These are phyloP conservation scores for Drosophila cognata DNA, from an alignment of 2,888 invertebrate genomes.

Conservation along the genomic window DNA sequence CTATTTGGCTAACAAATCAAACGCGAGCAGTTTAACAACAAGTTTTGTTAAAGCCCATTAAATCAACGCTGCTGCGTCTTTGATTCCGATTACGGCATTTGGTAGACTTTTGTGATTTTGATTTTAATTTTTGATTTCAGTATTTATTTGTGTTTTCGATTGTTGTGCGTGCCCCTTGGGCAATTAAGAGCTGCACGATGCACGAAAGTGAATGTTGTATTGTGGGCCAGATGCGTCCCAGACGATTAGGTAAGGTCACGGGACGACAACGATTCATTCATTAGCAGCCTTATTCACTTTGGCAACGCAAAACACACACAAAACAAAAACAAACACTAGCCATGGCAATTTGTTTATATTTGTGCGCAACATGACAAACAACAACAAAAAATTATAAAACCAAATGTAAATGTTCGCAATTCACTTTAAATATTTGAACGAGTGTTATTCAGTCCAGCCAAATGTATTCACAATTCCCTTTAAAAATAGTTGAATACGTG, in stretches of 20 bases:
- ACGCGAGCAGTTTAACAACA: conserved; percentile 64
- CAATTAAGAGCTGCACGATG: conserved; percentile 75
- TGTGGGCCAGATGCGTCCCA: conserved; percentile 25
- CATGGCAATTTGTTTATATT: conserved; percentile 52
- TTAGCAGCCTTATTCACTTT: conserved; percentile 25
- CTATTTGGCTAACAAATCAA: conserved; percentile 62
- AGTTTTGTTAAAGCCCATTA: conserved; percentile 59
- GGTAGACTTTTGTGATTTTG: conserved; percentile 46
- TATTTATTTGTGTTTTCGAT: conserved; percentile 10
- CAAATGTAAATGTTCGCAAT: conserved; percentile 14
- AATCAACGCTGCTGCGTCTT: conserved; percentile 36
- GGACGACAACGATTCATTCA: conserved; percentile 25
- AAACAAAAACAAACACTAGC: conserved; percentile 17
- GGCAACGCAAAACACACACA: conserved; percentile 13
- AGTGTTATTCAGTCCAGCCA: not conserved
- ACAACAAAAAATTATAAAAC: not conserved
- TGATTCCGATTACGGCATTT: conserved; percentile 67
- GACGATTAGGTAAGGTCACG: conserved; percentile 53
- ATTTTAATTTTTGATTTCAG: conserved; percentile 14
- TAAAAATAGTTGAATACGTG: conserved; percentile 15
- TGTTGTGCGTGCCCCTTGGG: conserved; percentile 59
- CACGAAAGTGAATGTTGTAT: conserved; percentile 71
- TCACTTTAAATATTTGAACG: conserved; percentile 15
- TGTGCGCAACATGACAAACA: conserved; percentile 10
- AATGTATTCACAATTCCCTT: conserved; percentile 24